phyloP scores from a whole-genome alignment of 92 coral and sea anemone genomes.

The Porites evermanni region DNA sequence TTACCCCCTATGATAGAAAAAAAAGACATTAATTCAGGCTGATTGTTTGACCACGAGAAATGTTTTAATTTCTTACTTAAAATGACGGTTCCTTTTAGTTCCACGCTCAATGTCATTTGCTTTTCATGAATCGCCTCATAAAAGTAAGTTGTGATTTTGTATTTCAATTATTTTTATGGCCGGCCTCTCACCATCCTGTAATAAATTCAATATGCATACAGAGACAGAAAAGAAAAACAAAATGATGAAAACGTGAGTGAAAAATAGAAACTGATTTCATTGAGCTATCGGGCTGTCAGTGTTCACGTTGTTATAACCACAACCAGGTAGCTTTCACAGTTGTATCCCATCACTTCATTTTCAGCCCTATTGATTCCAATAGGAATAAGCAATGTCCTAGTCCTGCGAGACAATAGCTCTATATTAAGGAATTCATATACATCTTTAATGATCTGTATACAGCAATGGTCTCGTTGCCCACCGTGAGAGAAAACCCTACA shows the following conservation, averaged over 20 bases:
- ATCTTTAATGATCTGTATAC: slow-evolving; percentile 12
- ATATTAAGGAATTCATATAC: slow-evolving; percentile 11
- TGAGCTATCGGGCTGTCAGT: background rate
- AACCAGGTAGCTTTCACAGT: background rate
- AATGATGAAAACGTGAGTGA: too few species aligned
- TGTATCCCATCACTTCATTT: background rate
- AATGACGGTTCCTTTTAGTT: background rate
- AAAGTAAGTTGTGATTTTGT: background rate
- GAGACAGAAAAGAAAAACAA: too few species aligned
- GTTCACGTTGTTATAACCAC: background rate
- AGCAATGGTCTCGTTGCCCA: background rate
- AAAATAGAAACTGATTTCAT: too few species aligned
- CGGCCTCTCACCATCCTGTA: background rate
- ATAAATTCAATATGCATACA: background rate
- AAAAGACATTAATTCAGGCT: background rate
- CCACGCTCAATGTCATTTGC: background rate
- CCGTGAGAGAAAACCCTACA: background rate
- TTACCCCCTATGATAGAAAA: background rate
- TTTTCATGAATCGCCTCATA: background rate
- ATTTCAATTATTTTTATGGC: background rate
- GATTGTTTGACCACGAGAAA: background rate
- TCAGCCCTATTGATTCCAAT: background rate
- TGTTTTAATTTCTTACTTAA: background rate
- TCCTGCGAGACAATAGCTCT: background rate
- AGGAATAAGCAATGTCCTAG: background rate